Base-by-base conservation (phyloP, 2,113 vertebrate genomes). In the Mobula hypostoma region DNA sequence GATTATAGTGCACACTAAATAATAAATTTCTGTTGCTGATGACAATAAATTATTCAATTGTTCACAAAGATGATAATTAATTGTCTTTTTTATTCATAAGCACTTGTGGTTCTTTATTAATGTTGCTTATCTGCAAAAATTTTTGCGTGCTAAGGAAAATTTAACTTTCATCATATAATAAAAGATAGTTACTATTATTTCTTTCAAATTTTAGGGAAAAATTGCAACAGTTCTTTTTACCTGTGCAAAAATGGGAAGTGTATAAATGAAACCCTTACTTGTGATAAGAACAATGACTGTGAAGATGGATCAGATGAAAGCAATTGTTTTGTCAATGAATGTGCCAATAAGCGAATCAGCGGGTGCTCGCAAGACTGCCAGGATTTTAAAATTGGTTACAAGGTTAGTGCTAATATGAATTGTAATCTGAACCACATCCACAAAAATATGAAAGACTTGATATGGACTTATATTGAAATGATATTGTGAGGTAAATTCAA, bases 151-250 rank as follows among this genome's bases (percentile, higher is more conserved):
- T n/a, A 70, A 29, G 17, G 29, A 24, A 14, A 70, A 63, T 5
- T 76, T 80, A 14, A 24, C 24, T 11, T n/a, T 70, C 11, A 17
- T 21, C 63, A 80, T 21, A 2, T 40, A 94, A 17, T 94, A 14
- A 94, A 61, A 14, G n/a, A 74, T 78, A 29, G n/a, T 94, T 14
- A 63, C 15, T 12, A 96, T 95, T 95, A 95, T 96, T 95, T 95
- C 94, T 94, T 95, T 97, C 48, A 11, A 48, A 48, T 56, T 97
- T 94, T 97, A 99, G 98, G 98, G 97, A 98, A 98, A 96, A 96
- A 98, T 96, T 99, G 99, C 97, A 99, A 99, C 94, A 97, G 97
- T 95, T 99, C 98, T 95, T 99, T 98, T 97, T 99, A 99, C 97
- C 98, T 99, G 98, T 99, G 99, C 95, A 98, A 98, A 97, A 99